Evolutionary conservation across 2,888 invertebrate species (phyloP).

Genomic region (Hermaeophaga mercurialis): DNA sequence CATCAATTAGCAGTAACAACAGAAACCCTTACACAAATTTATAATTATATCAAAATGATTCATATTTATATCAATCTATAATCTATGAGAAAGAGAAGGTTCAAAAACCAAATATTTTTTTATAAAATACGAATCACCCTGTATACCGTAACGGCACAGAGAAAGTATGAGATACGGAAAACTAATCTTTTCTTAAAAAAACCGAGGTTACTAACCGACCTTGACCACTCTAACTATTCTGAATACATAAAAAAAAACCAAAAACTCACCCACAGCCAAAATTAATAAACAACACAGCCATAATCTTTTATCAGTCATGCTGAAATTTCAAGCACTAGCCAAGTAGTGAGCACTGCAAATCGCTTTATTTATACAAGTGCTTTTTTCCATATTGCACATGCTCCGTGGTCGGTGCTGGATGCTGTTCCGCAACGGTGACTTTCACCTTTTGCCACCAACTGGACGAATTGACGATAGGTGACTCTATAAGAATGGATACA

Average conservation of each 20-base stretch:
- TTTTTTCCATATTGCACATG: slow-evolving; percentile 53
- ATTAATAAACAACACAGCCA: slow-evolving; percentile 58
- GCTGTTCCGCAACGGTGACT: slow-evolving; percentile 53
- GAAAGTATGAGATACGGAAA: slow-evolving; percentile 5
- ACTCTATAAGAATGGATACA: slow-evolving; percentile 45
- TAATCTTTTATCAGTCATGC: slow-evolving; percentile 57
- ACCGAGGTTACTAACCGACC: slow-evolving; percentile 2
- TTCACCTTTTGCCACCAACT: slow-evolving; percentile 47
- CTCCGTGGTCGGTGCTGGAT: slow-evolving; percentile 38
- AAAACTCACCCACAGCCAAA: slow-evolving; percentile 56
- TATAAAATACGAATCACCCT: slow-evolving; percentile 12
- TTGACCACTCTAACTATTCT: neutral
- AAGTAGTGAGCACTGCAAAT: slow-evolving; percentile 55
- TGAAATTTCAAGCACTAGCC: slow-evolving; percentile 56
- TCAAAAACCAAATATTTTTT: too few species aligned
- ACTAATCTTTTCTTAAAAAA: neutral
- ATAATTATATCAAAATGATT: too few species aligned
- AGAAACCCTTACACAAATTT: too few species aligned
- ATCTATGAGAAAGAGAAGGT: too few species aligned
- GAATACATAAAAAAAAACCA: slow-evolving; percentile 5
- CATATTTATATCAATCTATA: too few species aligned
- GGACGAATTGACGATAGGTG: slow-evolving; percentile 51
- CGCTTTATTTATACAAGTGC: slow-evolving; percentile 58
- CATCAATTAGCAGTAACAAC: too few species aligned
- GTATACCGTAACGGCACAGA: slow-evolving; percentile 1